Evolutionary conservation across 2,113 vertebrate species (phyloP), one percentile per base, ranked within the genome.

Genomic region (Passer montanus): DNA sequence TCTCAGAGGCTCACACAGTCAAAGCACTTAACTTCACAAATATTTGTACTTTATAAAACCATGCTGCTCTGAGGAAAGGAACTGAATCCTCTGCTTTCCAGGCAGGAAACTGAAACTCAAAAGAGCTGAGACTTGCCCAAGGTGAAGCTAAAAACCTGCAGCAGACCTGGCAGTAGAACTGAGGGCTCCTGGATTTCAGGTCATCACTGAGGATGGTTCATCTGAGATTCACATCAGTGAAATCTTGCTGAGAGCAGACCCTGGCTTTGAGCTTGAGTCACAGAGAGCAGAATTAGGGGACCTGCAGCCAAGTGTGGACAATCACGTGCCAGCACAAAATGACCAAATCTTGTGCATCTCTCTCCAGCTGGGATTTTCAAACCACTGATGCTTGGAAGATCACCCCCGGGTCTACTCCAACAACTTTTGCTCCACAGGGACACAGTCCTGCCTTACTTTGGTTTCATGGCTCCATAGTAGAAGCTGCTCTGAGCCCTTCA

Each of bases 1-100:
- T 69, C 74, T 41, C 39, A 84, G 80, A 85, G 53, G 49, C 63
- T 94, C 70, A 23, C 67, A 63, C 33, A 88, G 75, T 68, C 72
- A 84, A 88, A 92, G 75, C 84, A 90, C 63, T 88, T 72, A 85
- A 74, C 67, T 75, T 92, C 60, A 74, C 84, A 95, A 58, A 41
- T 85, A 94, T 80, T 77, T 90, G 43, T 83, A 63, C 55, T 85
- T 67, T 64, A 78, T 60, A 81, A 74, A 93, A 81, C 58, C 68
- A 1, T 15, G 15, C 47, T 12, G 2, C 64, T 92, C 18, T 26
- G 52, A 93, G 68, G 37, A 80, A 77, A 79, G 56, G 63, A 87
- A 62, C 31, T 13, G 66, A 84, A 78, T 64, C 56, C 46, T 84
- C 73, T 78, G 44, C 59, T 91, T 91, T 44, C 17, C 86, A 88